These are phyloP conservation scores for Hecatera dysodea DNA, from an alignment of 2,888 invertebrate species.

Conservation along the genomic window DNA sequence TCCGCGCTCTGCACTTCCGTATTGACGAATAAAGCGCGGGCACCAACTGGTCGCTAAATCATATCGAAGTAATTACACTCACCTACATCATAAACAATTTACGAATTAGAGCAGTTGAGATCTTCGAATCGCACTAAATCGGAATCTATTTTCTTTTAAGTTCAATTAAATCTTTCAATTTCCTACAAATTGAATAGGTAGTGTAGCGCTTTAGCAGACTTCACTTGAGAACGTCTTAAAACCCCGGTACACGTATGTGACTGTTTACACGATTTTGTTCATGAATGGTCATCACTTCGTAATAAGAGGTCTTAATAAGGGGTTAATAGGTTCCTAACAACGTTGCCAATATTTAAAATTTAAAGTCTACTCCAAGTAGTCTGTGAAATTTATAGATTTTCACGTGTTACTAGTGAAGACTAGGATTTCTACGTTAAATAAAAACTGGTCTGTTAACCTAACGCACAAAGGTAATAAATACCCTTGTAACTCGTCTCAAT, in stretches of 20 bases:
- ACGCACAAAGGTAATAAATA: slow-evolving; percentile 26
- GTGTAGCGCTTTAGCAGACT: slow-evolving; percentile 34
- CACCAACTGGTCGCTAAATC: no score
- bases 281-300: neutral
- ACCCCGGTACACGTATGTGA: neutral
- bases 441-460: slow-evolving; percentile 62
- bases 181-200: no score
- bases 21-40: no score
- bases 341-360: neutral
- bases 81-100: slow-evolving; percentile 9
- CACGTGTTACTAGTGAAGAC: neutral
- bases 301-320: neutral
- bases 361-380: neutral
- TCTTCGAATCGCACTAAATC: no score
- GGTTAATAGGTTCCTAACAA: neutral
- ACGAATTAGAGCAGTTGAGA: slow-evolving; percentile 6
- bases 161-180: no score
- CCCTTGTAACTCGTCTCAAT: slow-evolving; percentile 1
- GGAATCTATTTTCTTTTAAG: no score
- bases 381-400: neutral
- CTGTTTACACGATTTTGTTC: no score
- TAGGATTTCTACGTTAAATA: no score
- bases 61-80: no score
- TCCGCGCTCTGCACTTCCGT: no score
- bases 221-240: slow-evolving; percentile 11